Conservation (phyloP, 2,113 vertebrate genomes). For the Prinia subflava region DNA sequence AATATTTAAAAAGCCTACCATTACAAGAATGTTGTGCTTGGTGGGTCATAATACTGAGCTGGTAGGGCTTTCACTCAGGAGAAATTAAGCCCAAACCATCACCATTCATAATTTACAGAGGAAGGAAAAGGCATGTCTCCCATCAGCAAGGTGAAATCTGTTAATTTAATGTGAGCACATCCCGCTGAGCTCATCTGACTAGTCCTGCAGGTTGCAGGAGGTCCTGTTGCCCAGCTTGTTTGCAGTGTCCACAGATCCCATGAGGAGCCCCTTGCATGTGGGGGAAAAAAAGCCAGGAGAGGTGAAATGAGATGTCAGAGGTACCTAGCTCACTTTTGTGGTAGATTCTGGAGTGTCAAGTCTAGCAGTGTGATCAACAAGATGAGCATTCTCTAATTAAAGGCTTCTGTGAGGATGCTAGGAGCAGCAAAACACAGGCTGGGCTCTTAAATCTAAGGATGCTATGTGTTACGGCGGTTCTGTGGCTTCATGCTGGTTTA, state of each 20-base stretch:
- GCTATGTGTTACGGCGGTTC: background rate
- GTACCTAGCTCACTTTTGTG: background rate
- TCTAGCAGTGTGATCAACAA: rapidly evolving
- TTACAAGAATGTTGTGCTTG: background rate
- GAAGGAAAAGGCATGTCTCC: background rate
- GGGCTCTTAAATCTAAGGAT: background rate
- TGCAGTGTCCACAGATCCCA: background rate
- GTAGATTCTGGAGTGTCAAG: background rate
- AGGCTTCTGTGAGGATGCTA: background rate
- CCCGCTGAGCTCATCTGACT: background rate
- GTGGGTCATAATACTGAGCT: background rate
- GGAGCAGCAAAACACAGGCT: background rate
- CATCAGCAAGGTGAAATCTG: background rate
- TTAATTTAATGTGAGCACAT: background rate
- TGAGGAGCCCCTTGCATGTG: background rate
- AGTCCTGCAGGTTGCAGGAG: background rate
- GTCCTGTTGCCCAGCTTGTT: background rate
- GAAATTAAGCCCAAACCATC: background rate
- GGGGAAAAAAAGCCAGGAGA: background rate
- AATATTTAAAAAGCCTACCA: slow-evolving; percentile 14
- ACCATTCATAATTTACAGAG: background rate
- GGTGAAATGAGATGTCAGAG: background rate
- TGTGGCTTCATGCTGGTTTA: background rate
- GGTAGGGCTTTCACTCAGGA: background rate
- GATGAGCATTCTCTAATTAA: background rate